phyloP scores from a whole-genome alignment of 1,140 invertebrate genomes.

The Sycobia sp. region DNA sequence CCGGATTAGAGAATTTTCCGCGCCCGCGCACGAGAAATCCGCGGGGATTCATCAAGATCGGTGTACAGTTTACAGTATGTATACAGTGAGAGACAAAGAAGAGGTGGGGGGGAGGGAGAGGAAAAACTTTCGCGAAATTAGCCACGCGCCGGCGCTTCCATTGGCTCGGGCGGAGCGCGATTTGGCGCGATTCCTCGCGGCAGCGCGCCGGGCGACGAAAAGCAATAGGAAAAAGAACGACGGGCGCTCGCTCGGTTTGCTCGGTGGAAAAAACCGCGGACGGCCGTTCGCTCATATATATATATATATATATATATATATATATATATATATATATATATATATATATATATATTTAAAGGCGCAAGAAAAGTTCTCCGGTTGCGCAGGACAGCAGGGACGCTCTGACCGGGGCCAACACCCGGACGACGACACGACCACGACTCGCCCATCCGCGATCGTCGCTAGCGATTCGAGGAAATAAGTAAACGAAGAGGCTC shows the following conservation, averaged over 20 bases:
- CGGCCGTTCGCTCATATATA: slow-evolving; percentile 54
- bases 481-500: not conserved
- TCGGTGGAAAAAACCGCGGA: slow-evolving; percentile 44
- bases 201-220: too few species aligned
- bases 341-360: too few species aligned
- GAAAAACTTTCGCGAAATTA: slow-evolving; percentile 18
- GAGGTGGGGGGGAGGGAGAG: not conserved
- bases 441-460: too few species aligned
- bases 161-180: not conserved
- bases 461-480: too few species aligned
- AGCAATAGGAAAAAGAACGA: not conserved
- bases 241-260: not conserved
- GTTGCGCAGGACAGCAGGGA: not conserved
- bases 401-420: slow-evolving; percentile 54
- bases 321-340: too few species aligned
- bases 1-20: too few species aligned
- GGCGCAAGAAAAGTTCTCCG: slow-evolving; percentile 56
- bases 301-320: too few species aligned
- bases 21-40: too few species aligned
- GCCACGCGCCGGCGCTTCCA: not conserved
- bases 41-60: too few species aligned
- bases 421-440: not conserved
- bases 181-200: not conserved
- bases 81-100: not conserved
- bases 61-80: too few species aligned